Base-by-base conservation (phyloP, 2,888 invertebrate genomes). In the Megamerina dolium region DNA sequence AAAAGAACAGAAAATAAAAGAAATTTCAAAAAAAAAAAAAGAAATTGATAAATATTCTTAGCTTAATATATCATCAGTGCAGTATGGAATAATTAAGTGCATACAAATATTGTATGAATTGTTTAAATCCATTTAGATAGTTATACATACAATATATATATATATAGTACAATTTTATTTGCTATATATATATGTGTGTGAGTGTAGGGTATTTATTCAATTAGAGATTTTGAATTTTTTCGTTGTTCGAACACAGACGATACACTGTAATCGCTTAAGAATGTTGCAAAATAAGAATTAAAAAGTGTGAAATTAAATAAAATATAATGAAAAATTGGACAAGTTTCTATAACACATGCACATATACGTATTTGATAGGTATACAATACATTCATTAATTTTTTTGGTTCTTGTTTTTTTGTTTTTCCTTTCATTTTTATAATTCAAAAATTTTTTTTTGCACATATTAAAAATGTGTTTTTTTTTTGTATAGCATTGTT, bases 1-100 rank as follows among this genome's bases (percentile, higher is more conserved):
- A 40, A 41, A 48, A 45, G 37, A 43, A 48, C 50, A 46, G 49
- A 46, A 43, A 29, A 18, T 40, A 50, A 44, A 42, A 27, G 18
- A 31, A 38, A 30, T 18, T 29, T 10, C 40, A 29, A 33, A 41
- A 31, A 23, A 48, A 31, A 30, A 33, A 26, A 30, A 27, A 31
- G 31, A 19, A 16, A 21, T 20, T 29, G 16, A 37, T 3, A 37
- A 37, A 37, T 17, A 17, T 4, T 34, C n/a, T 34, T n/a, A 23
- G 10, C 16, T 32, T 13, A 9, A 37, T n/a, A 35, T 19, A 35
- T 14, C 23, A n/a, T n/a, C n/a, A n/a, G n/a, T n/a, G n/a, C n/a
- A n/a, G n/a, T n/a, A n/a, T n/a, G 32, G 32, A 3, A 27, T 31
- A 38, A 30, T 5, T 12, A 32, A 33, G 16, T 32, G 19, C 6